Evolutionary conservation across 2,888 invertebrate species (phyloP).

Genomic region (Dicyrtoma fusca): DNA sequence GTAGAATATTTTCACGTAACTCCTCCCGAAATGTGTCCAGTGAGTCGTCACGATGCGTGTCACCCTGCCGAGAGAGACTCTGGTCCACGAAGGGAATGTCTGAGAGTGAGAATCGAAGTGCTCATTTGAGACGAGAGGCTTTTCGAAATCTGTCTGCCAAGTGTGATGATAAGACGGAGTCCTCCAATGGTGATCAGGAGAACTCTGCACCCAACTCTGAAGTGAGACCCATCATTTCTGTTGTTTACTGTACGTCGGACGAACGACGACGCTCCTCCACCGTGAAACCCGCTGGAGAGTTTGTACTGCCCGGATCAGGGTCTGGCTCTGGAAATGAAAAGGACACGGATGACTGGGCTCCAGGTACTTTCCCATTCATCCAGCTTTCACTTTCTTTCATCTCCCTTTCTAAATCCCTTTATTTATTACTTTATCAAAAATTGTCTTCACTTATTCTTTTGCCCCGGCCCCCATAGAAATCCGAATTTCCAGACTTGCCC

Average conservation of each 20-base stretch:
- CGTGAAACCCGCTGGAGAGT: constrained; percentile 50
- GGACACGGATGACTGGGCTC: constrained; percentile 53
- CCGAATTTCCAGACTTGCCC: background rate
- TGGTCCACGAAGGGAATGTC: constrained; percentile 52
- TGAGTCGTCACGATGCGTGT: constrained; percentile 56
- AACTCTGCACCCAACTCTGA: constrained; percentile 45
- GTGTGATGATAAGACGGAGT: constrained; percentile 52
- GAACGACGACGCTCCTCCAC: constrained; percentile 54
- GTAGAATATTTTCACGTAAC: constrained; percentile 55
- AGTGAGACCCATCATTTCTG: constrained; percentile 56
- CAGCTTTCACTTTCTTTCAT: background rate
- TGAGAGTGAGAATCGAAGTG: constrained; percentile 47
- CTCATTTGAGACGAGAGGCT: constrained; percentile 56
- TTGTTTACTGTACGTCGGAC: constrained; percentile 56
- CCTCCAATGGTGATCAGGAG: constrained; percentile 55
- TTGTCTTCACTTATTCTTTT: background rate
- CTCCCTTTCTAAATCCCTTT: background rate
- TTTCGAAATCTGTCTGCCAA: constrained; percentile 54
- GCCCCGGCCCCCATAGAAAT: background rate
- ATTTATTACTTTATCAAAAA: background rate
- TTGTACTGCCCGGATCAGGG: constrained; percentile 48
- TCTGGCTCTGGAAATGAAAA: constrained; percentile 51
- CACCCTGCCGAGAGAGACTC: constrained; percentile 54
- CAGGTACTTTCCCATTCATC: constrained; percentile 36
- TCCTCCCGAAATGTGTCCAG: constrained; percentile 56